Base-by-base conservation (phyloP, 2,888 invertebrate genomes). In the Zaprionus obscuricornis region DNA sequence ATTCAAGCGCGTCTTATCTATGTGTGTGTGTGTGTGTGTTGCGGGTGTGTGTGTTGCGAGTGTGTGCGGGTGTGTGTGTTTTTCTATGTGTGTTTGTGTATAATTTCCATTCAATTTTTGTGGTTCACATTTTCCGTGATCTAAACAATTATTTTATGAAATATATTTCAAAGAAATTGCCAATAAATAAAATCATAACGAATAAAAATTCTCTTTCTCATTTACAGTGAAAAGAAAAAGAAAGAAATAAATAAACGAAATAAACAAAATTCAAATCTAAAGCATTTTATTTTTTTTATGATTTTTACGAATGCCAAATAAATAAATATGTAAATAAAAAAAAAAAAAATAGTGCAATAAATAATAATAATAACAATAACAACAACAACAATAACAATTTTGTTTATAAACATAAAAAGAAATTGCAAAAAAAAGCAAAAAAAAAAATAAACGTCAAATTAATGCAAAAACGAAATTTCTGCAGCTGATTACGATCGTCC, bases 1-100 rank as follows among this genome's bases (percentile, higher is more conserved):
- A 50, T 43, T 60, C 51, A 63, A 74, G 52, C 74, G 52, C 39
- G 49, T 54, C 59, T 66, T 49, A 26, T 33, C 7, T 17, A 24
- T 17, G 16, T 6, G 22, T n/a, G 11, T 7, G 16, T 2, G 2
- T n/a, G n/a, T n/a, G 17, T 20, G 7, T 47, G 8, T 27, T 33
- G 7, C 20, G 29, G 17, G 16, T 6, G 22, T n/a, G 11, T 7
- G 16, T 2, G 2, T 29, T 33, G 7, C 20, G 29, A 22, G 16
- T 6, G 22, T n/a, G 11, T 7, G 16, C 3, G 2, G n/a, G n/a
- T n/a, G 17, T 20, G 7, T 47, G 8, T 27, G 5, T 3, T 7
- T 40, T 3, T 34, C 11, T 40, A 34, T 43, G 20, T 36, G 14
- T 34, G 29, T 42, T 8, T 16, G 7, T 50, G 31, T 52, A 47